These are phyloP conservation scores for Hirudo medicinalis DNA, from an alignment of 1,140 invertebrate genomes.

Conservation along the genomic window DNA sequence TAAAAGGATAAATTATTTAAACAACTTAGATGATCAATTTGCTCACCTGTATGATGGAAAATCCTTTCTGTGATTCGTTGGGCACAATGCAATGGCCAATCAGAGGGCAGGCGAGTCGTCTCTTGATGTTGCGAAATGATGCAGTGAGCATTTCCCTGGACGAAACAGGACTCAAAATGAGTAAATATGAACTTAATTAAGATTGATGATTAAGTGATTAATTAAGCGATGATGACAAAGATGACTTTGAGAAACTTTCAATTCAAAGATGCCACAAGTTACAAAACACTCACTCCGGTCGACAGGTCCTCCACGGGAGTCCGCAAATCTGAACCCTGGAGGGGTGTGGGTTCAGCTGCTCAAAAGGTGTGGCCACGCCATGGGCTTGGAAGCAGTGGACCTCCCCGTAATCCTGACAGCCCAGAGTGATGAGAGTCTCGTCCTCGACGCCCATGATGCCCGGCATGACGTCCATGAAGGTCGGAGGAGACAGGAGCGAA, in stretches of 20 bases:
- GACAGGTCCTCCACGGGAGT: not conserved
- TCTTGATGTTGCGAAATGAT: not conserved
- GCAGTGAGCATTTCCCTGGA: not conserved
- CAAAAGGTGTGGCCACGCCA: not conserved
- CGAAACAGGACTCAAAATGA: not conserved
- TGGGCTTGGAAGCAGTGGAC: conserved; percentile 6
- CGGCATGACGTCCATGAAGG: not conserved
- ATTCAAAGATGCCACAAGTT: too few relatives aligned
- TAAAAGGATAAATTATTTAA: not conserved
- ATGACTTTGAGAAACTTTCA: too few relatives aligned
- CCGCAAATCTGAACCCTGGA: not conserved
- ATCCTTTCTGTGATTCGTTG: not conserved
- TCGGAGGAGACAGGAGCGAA: not conserved
- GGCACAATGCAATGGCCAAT: not conserved
- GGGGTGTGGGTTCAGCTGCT: not conserved
- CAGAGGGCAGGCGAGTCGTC: not conserved
- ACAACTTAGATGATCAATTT: not conserved
- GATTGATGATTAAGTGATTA: not conserved
- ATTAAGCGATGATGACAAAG: not conserved
- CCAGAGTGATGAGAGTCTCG: not conserved
- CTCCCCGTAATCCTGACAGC: not conserved
- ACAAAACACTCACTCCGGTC: not conserved
- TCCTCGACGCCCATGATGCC: not conserved
- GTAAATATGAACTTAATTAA: not conserved
- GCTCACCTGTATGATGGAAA: not conserved